These are phyloP conservation scores for Diplolepis rosae DNA, from an alignment of 2,888 invertebrate genomes.

Conservation along the genomic window DNA sequence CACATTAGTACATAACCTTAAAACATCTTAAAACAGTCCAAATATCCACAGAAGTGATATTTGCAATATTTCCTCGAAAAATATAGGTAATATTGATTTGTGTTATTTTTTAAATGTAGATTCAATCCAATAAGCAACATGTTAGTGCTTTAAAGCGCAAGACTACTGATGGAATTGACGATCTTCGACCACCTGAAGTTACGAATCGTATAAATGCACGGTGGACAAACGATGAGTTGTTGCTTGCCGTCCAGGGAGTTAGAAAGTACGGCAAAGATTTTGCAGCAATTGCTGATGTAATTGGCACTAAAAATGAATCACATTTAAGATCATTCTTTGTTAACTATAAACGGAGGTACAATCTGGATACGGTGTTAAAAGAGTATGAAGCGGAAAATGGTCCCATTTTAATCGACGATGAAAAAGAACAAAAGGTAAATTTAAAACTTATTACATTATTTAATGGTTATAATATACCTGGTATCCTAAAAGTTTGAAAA, in stretches of 20 bases:
- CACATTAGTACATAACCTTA: too few species aligned
- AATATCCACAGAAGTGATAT: too few species aligned
- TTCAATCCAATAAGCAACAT: conserved; percentile 95
- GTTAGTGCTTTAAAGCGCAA: conserved; percentile 91
- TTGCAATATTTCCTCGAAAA: too few species aligned
- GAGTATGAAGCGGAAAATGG: conserved; percentile 89
- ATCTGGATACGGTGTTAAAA: conserved; percentile 88
- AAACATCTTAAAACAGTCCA: too few species aligned
- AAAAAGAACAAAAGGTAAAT: conserved; percentile 72
- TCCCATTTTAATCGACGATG: conserved; percentile 73
- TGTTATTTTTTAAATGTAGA: conserved; percentile 76
- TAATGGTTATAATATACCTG: conserved; percentile 15
- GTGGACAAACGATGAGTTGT: conserved; percentile 94
- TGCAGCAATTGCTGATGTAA: conserved; percentile 94
- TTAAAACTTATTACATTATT: not conserved
- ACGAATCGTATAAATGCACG: conserved; percentile 86
- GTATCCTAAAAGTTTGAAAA: too few species aligned
- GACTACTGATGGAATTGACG: conserved; percentile 79
- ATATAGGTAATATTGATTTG: not conserved
- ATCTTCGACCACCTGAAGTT: conserved; percentile 79
- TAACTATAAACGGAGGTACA: conserved; percentile 91
- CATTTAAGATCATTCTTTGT: conserved; percentile 94
- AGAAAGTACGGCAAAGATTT: conserved; percentile 91
- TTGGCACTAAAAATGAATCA: conserved; percentile 95
- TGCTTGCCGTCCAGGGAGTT: conserved; percentile 92